phyloP scores from a whole-genome alignment of 2,888 invertebrate species.

The Torymus auratus region DNA sequence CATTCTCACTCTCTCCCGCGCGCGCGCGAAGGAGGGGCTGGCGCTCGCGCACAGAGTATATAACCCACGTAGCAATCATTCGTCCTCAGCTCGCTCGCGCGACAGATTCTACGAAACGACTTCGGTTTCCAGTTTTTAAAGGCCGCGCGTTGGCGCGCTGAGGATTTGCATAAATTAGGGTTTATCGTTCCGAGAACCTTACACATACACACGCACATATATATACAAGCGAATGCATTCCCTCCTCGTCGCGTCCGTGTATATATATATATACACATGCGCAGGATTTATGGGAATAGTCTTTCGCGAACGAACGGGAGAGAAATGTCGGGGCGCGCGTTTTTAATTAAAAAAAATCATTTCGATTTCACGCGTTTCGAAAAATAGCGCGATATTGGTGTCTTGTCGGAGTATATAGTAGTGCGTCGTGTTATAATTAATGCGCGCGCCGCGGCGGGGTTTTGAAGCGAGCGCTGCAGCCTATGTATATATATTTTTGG shows the following conservation, averaged over 20 bases:
- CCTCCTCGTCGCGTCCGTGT: constrained; percentile 28
- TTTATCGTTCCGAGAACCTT: constrained; percentile 75
- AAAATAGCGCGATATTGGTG: constrained; percentile 33
- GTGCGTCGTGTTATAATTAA: constrained; percentile 42
- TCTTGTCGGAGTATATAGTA: no score
- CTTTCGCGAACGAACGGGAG: not conserved
- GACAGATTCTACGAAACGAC: constrained; percentile 59
- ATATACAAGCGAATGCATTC: constrained; percentile 59
- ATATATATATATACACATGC: not conserved
- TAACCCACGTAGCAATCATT: constrained; percentile 42
- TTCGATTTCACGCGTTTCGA: constrained; percentile 60
- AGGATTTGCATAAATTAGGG: constrained; percentile 77
- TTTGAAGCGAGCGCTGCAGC: no score
- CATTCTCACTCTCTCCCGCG: no score
- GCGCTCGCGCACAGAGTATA: not conserved
- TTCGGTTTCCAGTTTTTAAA: constrained; percentile 58
- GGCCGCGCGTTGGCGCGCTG: constrained; percentile 47
- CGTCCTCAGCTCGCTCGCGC: constrained; percentile 44
- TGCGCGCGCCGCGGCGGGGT: constrained; percentile 11
- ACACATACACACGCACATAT: constrained; percentile 24
- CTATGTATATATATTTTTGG: constrained; percentile 23
- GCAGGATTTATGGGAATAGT: constrained; percentile 69
- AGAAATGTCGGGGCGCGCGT: constrained; percentile 6
- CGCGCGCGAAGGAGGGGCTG: not conserved
- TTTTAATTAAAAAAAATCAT: constrained; percentile 60